Percentiles rank a stretch among this genome's conserved stretches.
phyloP scores from a whole-genome alignment of 2,113 vertebrate genomes.

The Periophthalmus modestus region DNA sequence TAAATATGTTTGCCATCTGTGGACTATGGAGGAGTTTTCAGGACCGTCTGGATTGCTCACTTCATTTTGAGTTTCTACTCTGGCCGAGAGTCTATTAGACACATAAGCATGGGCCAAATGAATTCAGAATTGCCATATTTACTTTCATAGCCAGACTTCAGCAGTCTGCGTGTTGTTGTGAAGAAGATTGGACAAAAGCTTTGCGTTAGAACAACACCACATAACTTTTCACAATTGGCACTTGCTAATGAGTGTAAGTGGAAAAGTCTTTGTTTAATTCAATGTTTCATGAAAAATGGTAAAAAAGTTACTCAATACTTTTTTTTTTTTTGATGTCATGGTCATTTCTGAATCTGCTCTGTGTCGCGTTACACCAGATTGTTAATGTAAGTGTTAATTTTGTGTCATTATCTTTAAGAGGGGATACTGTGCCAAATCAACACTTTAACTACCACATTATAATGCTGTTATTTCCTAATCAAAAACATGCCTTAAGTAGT shows the following conservation, averaged over 20 bases:
- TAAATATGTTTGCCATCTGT: constrained; percentile 3
- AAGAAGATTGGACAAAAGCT: background rate
- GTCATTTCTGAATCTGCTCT: too few species aligned
- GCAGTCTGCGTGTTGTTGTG: background rate
- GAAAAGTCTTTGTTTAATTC: background rate
- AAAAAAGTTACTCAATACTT: background rate
- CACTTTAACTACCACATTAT: too few species aligned
- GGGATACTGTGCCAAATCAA: too few species aligned
- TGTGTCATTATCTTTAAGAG: too few species aligned
- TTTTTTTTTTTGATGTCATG: background rate
- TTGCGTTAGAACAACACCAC: background rate
- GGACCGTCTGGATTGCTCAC: background rate
- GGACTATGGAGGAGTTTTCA: background rate
- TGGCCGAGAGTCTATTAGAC: background rate
- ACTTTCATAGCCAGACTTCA: background rate
- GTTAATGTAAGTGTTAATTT: background rate
- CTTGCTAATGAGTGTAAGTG: background rate
- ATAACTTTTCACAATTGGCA: background rate
- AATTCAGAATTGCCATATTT: background rate
- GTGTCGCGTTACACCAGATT: background rate
- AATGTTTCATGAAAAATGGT: background rate
- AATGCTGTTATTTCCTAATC: too few species aligned
- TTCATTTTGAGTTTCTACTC: constrained; percentile 5
- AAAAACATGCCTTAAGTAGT: too few species aligned
- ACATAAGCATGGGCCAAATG: background rate